Conservation (phyloP, 2,797 vertebrate species). For the Anomalospiza imberbis region DNA sequence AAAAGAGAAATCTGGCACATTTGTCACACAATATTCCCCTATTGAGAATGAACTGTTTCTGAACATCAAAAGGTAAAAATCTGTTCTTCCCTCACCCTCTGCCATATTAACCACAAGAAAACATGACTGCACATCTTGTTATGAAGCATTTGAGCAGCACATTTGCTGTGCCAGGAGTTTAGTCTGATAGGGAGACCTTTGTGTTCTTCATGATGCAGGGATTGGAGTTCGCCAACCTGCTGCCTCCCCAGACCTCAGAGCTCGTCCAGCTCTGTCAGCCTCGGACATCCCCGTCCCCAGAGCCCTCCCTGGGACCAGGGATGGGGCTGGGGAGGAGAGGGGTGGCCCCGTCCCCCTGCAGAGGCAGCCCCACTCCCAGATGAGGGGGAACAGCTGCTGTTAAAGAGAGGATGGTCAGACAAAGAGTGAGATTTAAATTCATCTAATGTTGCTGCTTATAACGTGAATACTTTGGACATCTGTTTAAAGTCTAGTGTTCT, state of each 20-base stretch:
- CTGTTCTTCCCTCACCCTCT: slow-evolving; percentile 22
- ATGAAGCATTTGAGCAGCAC: not conserved
- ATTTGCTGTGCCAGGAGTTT: not conserved
- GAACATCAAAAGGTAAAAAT: slow-evolving; percentile 53
- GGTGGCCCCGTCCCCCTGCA: not conserved
- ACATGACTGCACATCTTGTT: not conserved
- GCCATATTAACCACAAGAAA: not conserved
- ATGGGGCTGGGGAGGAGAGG: not conserved
- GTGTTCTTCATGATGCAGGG: not conserved
- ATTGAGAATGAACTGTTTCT: slow-evolving; percentile 60
- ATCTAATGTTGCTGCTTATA: slow-evolving; percentile 54
- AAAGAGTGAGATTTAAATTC: slow-evolving; percentile 63
- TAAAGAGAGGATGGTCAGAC: slow-evolving; percentile 17
- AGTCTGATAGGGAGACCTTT: not conserved
- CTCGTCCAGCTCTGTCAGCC: not conserved
- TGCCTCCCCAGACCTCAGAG: not conserved
- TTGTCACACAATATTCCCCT: slow-evolving; percentile 63
- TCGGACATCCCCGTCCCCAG: not conserved
- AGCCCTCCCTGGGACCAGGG: not conserved
- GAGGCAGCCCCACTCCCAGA: not conserved
- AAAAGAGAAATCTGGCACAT: slow-evolving; percentile 46
- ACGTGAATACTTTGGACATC: slow-evolving; percentile 60
- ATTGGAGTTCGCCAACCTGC: not conserved
- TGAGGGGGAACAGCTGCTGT: slow-evolving; percentile 27
- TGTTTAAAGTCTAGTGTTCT: slow-evolving; percentile 48